Evolutionary conservation across 2,113 vertebrate species (phyloP).

Genomic region (Globicephala melas): DNA sequence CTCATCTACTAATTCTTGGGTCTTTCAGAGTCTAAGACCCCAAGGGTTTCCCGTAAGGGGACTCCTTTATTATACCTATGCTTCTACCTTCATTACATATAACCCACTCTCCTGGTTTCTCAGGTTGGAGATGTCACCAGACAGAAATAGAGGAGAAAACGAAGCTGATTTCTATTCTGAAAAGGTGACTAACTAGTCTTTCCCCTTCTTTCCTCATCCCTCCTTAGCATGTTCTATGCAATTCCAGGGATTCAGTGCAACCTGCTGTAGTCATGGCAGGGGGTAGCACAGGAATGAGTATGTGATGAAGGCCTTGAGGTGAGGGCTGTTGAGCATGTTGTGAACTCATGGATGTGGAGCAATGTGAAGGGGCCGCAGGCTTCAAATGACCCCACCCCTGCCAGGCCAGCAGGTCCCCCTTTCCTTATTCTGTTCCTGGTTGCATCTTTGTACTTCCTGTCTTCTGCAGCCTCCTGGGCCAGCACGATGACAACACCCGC

Average conservation of each 20-base stretch:
- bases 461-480: neutral
- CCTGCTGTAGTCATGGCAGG: neutral
- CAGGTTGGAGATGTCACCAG: neutral
- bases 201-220: neutral
- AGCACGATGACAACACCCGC: fast-evolving
- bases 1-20: neutral
- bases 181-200: neutral
- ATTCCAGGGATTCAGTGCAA: neutral
- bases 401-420: neutral
- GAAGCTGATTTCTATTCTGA: neutral
- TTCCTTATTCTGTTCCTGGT: neutral
- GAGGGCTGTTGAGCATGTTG: neutral
- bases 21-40: neutral
- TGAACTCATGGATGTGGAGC: neutral
- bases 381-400: too few species aligned
- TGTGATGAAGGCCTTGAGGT: neutral
- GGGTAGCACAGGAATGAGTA: neutral
- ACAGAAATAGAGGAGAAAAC: neutral
- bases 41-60: neutral
- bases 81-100: neutral
- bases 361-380: neutral
- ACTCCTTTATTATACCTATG: neutral
- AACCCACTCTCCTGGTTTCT: neutral
- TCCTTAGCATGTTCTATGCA: neutral
- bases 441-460: neutral